Evolutionary conservation across 2,797 vertebrate genomes (phyloP).

Genomic region (Graptemys geographica): DNA sequence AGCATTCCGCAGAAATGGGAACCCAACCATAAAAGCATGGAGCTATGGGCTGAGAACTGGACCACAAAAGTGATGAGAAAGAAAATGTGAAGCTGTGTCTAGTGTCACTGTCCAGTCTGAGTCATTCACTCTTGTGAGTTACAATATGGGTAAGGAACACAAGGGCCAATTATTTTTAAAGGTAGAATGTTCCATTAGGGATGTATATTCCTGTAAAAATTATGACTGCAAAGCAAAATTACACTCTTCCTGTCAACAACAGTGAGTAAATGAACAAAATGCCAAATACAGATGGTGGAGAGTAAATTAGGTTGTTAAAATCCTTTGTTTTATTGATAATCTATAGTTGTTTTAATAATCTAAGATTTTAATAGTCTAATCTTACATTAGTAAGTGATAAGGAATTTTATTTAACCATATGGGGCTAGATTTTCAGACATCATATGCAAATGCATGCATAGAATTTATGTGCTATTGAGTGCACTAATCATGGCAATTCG

Average conservation of each 20-base stretch:
- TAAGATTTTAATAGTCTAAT: not conserved
- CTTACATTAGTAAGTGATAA: constrained; percentile 17
- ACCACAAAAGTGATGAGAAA: not conserved
- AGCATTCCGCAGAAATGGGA: not conserved
- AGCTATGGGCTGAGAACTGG: not conserved
- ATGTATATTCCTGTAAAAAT: not conserved
- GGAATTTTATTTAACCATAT: constrained; percentile 21
- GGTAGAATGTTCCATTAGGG: not conserved
- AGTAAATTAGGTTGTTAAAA: constrained; percentile 49
- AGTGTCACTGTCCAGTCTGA: not conserved
- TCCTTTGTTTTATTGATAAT: constrained; percentile 36
- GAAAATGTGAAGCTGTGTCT: not conserved
- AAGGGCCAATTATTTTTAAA: not conserved
- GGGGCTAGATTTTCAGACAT: constrained; percentile 29
- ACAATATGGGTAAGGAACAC: not conserved
- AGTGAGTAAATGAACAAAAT: constrained; percentile 56
- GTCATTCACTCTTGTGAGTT: not conserved
- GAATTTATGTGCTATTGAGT: accelerated
- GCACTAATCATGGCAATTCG: not conserved
- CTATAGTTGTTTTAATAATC: constrained; percentile 9
- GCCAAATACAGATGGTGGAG: constrained; percentile 35
- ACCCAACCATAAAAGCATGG: not conserved
- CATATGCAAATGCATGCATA: accelerated
- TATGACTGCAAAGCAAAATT: not conserved
- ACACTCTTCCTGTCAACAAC: not conserved